Evolutionary conservation across 2,113 vertebrate genomes (phyloP), one percentile per base, ranked within the genome.

Genomic region (Mionectes macconnelli): DNA sequence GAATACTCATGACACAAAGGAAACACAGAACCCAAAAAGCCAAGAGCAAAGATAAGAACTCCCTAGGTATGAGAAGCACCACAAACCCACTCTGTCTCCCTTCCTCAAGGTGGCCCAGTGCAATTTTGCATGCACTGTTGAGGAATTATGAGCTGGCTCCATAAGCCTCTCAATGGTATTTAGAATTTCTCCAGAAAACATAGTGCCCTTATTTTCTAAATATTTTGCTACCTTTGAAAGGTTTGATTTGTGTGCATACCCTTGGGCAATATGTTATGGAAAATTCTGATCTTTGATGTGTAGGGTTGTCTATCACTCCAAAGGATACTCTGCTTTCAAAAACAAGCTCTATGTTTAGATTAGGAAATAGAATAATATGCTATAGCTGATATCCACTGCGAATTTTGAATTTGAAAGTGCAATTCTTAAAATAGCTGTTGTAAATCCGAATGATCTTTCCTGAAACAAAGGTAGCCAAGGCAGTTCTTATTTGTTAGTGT

Each of bases 41-140:
- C 25, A 30, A 39, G 30, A 53, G 5, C 16, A 67, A 63, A 42
- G 14, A 55, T n/a, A 60, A 50, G 24, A 84, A 22, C 14, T 80
- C 8, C 3, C 12, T 49, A 2, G 0, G 0, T 28, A 23, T 45
- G 18, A 86, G 21, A 2, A 59, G 6, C 37, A 28, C 10, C 42
- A 59, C 4, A 72, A 63, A 49, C 6, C 9, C 5, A 45, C 9
- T 12, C 9, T 2, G 0, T 23, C 20, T 73, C 49, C 44, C 2
- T 76, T 72, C 49, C 4, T 42, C 8, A 5, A 80, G 18, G 21
- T 31, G n/a, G 7, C 22, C 20, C 33, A 23, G 14, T 52, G 33
- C 12, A 53, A 30, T 87, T 66, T 69, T 66, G 8, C 44, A 39
- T 35, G 28, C 8, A 23, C 27, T 35, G 19, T 8, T 80, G 31